Conservation (phyloP, 2,888 invertebrate species). For the Oconnorella tubifera region DNA sequence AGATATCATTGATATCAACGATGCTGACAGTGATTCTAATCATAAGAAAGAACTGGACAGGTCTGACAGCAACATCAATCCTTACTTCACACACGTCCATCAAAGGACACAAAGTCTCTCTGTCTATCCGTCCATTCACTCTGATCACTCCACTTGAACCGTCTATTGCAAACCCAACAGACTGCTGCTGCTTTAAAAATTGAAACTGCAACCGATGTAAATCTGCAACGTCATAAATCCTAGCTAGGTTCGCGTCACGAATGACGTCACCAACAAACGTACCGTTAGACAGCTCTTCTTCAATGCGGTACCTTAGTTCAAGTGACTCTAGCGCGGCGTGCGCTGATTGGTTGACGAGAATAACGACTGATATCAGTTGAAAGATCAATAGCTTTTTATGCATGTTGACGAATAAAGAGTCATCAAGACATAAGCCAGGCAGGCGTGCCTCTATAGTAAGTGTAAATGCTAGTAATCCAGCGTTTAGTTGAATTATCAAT, state of each 20-base stretch:
- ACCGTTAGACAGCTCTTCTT: conserved; percentile 29
- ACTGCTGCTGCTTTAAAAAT: conserved; percentile 23
- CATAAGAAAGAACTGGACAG: conserved; percentile 24
- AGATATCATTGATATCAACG: conserved; percentile 35
- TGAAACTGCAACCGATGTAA: conserved; percentile 26
- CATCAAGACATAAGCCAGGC: too few species aligned
- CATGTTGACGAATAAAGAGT: too few species aligned
- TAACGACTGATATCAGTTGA: not conserved
- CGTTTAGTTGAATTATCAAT: too few species aligned
- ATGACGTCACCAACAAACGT: conserved; percentile 32
- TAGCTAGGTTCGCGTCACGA: conserved; percentile 26
- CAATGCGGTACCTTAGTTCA: conserved; percentile 17
- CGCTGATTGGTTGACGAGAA: too few species aligned
- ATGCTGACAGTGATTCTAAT: conserved; percentile 30
- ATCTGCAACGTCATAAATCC: conserved; percentile 16
- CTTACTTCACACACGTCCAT: conserved; percentile 18
- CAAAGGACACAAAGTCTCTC: conserved; percentile 32
- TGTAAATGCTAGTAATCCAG: too few species aligned
- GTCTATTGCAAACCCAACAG: conserved; percentile 26
- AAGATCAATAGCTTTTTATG: conserved; percentile 9
- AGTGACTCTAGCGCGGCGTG: conserved; percentile 7
- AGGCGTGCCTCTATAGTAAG: too few species aligned
- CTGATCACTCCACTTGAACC: conserved; percentile 28
- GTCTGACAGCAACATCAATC: conserved; percentile 30
- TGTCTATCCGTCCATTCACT: conserved; percentile 29